Evolutionary conservation across 2,888 invertebrate genomes (phyloP).

Genomic region (Megalurothrips usitatus): DNA sequence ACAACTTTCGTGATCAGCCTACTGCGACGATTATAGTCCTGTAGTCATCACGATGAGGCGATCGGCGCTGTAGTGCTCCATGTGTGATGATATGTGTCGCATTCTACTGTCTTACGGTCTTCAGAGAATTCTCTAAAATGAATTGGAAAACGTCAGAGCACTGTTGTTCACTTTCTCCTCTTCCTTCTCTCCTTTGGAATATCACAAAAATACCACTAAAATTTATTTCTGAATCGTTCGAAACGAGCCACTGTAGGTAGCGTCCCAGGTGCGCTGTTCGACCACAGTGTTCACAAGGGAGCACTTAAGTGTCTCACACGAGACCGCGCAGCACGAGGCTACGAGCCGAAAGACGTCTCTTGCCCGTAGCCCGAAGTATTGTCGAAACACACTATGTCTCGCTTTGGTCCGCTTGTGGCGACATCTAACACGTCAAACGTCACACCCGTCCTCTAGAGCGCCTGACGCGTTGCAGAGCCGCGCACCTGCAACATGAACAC

Average conservation of each 20-base stretch:
- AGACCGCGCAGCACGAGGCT: too few relatives aligned
- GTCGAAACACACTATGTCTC: not conserved
- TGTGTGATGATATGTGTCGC: conserved; percentile 13
- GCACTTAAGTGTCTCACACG: too few relatives aligned
- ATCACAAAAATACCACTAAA: conserved; percentile 21
- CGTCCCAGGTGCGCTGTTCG: too few relatives aligned
- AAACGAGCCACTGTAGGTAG: too few relatives aligned
- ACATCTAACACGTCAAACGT: not conserved
- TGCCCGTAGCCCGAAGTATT: too few relatives aligned
- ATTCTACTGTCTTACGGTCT: not conserved
- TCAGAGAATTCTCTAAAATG: not conserved
- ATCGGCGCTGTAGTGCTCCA: not conserved
- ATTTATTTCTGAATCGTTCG: not conserved
- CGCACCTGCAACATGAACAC: not conserved
- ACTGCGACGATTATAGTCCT: too few relatives aligned
- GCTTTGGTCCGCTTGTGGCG: not conserved
- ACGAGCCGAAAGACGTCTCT: too few relatives aligned
- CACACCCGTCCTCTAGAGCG: conserved; percentile 9
- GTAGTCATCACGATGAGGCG: too few relatives aligned
- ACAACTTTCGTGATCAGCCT: too few relatives aligned
- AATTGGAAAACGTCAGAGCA: not conserved
- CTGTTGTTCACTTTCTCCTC: not conserved
- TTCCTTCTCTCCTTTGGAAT: not conserved
- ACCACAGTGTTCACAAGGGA: too few relatives aligned
- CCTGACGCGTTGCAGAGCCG: conserved; percentile 12